phyloP scores from a whole-genome alignment of 2,888 invertebrate genomes.

The Koerneria pararmatus region DNA sequence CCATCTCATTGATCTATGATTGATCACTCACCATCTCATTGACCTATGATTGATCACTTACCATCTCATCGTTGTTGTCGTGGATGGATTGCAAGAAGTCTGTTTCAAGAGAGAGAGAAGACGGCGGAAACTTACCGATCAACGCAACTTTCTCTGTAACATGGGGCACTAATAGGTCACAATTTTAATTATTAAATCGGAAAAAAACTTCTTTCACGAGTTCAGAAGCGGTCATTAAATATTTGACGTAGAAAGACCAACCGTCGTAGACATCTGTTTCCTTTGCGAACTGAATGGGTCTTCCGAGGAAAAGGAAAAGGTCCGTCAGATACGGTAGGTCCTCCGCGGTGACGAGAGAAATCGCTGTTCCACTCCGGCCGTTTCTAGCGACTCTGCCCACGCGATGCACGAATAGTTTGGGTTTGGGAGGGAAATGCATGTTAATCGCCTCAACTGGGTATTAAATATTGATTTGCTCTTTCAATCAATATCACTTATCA shows the following conservation, averaged over 20 bases:
- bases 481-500: too few relatives aligned
- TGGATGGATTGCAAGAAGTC: conserved; percentile 75
- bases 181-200: not conserved
- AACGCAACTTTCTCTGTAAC: conserved; percentile 56
- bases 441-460: conserved; percentile 73
- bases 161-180: not conserved
- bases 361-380: conserved; percentile 74
- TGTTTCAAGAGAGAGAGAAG: conserved; percentile 77
- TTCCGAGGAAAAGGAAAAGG: conserved; percentile 85
- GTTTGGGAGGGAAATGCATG: conserved; percentile 90
- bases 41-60: too few relatives aligned
- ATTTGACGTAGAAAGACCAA: conserved; percentile 19
- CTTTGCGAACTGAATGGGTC: conserved; percentile 67
- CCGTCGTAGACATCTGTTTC: conserved; percentile 37
- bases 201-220: not conserved
- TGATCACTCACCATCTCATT: conserved; percentile 28
- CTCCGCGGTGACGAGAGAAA: conserved; percentile 82
- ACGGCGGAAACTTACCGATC: conserved; percentile 78
- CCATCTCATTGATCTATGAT: not conserved
- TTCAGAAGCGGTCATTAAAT: not conserved
- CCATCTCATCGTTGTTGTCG: conserved; percentile 73
- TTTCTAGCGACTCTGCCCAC: conserved; percentile 72
- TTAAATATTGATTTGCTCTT: too few relatives aligned
- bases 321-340: conserved; percentile 90
- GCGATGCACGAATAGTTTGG: conserved; percentile 94